Base-by-base conservation (phyloP, 2,888 invertebrate genomes). In the Cloeon dipterum region DNA sequence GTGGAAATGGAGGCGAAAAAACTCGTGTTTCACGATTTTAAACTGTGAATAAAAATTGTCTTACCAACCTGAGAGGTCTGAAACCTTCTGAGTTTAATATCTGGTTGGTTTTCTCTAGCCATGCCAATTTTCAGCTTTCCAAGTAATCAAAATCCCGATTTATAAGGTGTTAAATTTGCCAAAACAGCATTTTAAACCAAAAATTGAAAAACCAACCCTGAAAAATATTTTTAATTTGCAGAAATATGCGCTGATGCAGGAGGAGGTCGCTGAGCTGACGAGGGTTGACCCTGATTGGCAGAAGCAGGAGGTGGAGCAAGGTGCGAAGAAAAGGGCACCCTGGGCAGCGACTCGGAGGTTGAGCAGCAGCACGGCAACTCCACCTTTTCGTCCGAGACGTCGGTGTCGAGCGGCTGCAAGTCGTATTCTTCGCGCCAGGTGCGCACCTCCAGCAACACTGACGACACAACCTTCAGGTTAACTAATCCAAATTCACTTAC, bases 91-190 rank as follows among this genome's bases (percentile, higher is more conserved):
- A n/a, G n/a, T n/a, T n/a, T n/a, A n/a, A n/a, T n/a, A n/a, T n/a
- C n/a, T n/a, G n/a, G 11, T 20, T 17, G n/a, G 32, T 18, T 18
- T 86, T 86, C 55, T 86, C 86, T 59, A 82, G 85, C 51, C 86
- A 86, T 61, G 86, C 88, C 53, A 85, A 86, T 49, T 86, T 86
- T 53, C 86, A 86, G 1, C 86, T 34, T 88, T 86, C 58, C 86
- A 86, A 54, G 62, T 88, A 47, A 78, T 82, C 41, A 83, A 85
- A 50, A 75, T 76, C 35, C 53, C 49, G 16, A 76, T 75, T 53
- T 75, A 76, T 54, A 76, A 75, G 63, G 59, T 68, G 52, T 63
- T 67, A 61, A 68, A 68, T 63, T 77, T 76, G 61, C 58, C 61
- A 57, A 35, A 19, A 21, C 29, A n/a, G n/a, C n/a, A n/a, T n/a